A percentile compares a stretch with the other conserved stretches of the same genome.
Conservation (phyloP, 2,113 vertebrate genomes). For the Perca schrenkii region DNA sequence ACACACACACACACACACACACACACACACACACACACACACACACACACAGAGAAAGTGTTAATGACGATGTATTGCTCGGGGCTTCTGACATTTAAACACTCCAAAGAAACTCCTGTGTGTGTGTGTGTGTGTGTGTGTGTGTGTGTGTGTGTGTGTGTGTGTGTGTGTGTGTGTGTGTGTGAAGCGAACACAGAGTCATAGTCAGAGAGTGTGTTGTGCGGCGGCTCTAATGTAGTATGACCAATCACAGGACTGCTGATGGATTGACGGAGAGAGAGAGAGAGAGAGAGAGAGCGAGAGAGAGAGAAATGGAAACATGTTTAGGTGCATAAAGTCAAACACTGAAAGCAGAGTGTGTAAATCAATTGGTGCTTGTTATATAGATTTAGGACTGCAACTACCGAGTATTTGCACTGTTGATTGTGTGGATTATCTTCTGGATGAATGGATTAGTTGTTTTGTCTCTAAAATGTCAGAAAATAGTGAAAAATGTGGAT, state of each 20-base stretch:
- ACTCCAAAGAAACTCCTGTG: slow-evolving; percentile 40
- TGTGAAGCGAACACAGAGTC: neutral
- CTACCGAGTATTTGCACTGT: too few relatives aligned
- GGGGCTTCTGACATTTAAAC: slow-evolving; percentile 75
- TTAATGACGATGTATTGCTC: slow-evolving; percentile 64
- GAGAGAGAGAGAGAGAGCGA: neutral
- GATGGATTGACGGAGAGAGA: slow-evolving; percentile 1
- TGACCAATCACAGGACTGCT: slow-evolving; percentile 37
- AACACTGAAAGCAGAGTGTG: too few relatives aligned
- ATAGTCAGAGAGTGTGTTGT: neutral
- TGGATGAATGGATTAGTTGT: too few relatives aligned
- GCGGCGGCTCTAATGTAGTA: slow-evolving; percentile 16
- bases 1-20: slow-evolving; percentile 29
- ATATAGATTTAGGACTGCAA: too few relatives aligned
- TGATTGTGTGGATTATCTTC: too few relatives aligned
- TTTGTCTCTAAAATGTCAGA: too few relatives aligned
- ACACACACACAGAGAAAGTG: slow-evolving; percentile 34
- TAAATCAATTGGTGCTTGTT: too few relatives aligned
- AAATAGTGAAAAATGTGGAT: too few relatives aligned
- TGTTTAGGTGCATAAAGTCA: too few relatives aligned
- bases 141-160: slow-evolving; percentile 3
- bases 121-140: slow-evolving; percentile 3
- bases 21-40: slow-evolving; percentile 45
- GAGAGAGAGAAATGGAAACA: neutral
- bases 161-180: slow-evolving; percentile 9